Evolutionary conservation across 2,888 invertebrate species (phyloP).

Genomic region (Odiellus spinosus): DNA sequence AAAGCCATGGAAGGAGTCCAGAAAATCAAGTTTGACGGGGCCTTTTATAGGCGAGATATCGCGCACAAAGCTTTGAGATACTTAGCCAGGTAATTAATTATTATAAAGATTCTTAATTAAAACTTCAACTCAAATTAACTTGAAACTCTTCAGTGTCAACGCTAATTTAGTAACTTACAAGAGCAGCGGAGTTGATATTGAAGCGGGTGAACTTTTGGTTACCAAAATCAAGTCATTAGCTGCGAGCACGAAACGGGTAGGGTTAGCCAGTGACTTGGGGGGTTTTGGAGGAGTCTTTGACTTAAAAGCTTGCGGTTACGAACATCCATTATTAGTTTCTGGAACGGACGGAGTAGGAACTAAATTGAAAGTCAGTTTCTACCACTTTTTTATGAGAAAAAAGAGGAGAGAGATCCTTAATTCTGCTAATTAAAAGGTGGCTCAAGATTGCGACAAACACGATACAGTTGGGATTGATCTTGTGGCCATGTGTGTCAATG

Average conservation of each 20-base stretch:
- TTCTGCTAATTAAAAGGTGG: conserved; percentile 51
- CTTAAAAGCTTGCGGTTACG: conserved; percentile 48
- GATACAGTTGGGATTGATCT: conserved; percentile 80
- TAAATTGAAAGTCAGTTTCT: conserved; percentile 88
- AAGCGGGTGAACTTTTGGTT: conserved; percentile 74
- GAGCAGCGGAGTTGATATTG: conserved; percentile 77
- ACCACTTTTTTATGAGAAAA: too few species aligned
- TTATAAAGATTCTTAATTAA: neutral
- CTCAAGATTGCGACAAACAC: conserved; percentile 58
- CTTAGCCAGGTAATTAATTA: too few species aligned
- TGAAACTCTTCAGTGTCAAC: too few species aligned
- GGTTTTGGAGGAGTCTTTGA: conserved; percentile 91
- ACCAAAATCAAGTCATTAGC: conserved; percentile 63
- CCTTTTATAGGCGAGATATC: conserved; percentile 75
- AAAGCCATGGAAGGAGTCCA: conserved; percentile 55
- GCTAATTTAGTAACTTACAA: conserved; percentile 53
- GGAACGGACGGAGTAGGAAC: conserved; percentile 95
- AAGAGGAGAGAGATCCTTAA: neutral
- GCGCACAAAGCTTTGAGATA: conserved; percentile 49
- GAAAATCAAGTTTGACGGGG: conserved; percentile 63
- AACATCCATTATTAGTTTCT: conserved; percentile 74
- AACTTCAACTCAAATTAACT: neutral
- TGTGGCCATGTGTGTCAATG: conserved; percentile 97
- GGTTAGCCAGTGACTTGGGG: conserved; percentile 67
- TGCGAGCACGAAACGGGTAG: conserved; percentile 55